Evolutionary conservation across 2,113 vertebrate genomes (phyloP), one percentile per base, ranked within the genome.

Genomic region (Bagarius yarrelli): DNA sequence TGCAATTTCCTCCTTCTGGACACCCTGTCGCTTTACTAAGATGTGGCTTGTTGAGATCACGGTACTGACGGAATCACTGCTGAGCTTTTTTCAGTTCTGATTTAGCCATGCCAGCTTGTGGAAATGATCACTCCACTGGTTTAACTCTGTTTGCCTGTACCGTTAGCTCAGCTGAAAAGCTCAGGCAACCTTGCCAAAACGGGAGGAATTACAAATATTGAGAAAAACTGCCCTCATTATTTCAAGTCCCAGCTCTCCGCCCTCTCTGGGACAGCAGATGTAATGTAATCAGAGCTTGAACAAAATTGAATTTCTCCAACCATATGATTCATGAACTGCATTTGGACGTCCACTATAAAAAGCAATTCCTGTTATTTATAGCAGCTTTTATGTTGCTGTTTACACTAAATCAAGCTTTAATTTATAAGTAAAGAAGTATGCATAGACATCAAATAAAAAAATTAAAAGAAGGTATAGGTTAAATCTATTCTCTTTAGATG

Each of bases 341-440:
- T 63, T 23, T 70, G 25, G 0, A 53, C 47, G 21, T 67, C 50
- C 52, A 36, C 73, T 66, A 81, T 83, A 27, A 67, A 74, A 78
- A 80, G 72, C 77, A 84, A 70, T 83, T 84, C 30, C 36, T 47
- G 44, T 82, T 81, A 78, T 81, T 84, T 84, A 83, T 82, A n/a
- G 76, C 32, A 18, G 66, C 44, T 61, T 75, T 73, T 64, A 55
- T 3, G 18, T 13, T 50, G 82, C 64, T 40, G 64, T 77, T 78
- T 50, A 23, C 66, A 67, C 57, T n/a, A 53, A 83, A 73, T 80
- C 40, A 32, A 76, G 44, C 34, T 82, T 25, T 61, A 47, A 15
- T 83, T 67, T 79, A 83, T 53, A 50, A 76, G 76, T 47, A 14
- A 40, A 21, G 50, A 64, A 73, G 71, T 59, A 77, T 61, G 40